These are phyloP conservation scores for Beroe forskalii DNA, from an alignment of 37 sponge, comb jelly and placozoan genomes.

Conservation along the genomic window DNA sequence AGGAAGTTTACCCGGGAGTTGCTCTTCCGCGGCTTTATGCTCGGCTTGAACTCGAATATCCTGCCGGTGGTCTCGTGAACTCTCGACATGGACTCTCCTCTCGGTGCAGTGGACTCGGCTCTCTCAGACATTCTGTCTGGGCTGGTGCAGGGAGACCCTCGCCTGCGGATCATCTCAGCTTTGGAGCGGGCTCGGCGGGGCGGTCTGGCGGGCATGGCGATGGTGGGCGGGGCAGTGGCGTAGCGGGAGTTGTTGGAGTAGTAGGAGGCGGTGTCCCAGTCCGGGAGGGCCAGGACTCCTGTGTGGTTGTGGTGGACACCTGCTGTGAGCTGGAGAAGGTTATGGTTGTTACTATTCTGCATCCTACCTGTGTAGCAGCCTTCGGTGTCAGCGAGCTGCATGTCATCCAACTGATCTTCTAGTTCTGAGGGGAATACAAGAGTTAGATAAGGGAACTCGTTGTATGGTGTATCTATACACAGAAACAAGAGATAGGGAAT, in stretches of 20 bases:
- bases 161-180: background rate
- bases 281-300: background rate
- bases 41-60: slow-evolving; percentile 36
- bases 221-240: background rate
- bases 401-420: background rate
- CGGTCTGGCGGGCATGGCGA: background rate
- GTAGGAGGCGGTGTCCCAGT: slow-evolving; percentile 48
- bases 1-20: background rate
- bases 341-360: background rate
- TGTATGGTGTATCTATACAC: background rate
- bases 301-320: background rate
- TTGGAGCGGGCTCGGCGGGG: slow-evolving; percentile 1
- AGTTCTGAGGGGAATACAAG: slow-evolving; percentile 12
- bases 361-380: slow-evolving; percentile 39
- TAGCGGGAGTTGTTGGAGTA: background rate
- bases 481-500: background rate
- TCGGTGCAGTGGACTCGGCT: background rate
- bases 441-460: background rate
- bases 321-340: slow-evolving; percentile 19
- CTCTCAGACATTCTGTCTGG: background rate
- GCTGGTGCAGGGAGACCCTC: background rate
- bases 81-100: background rate
- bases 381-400: background rate
- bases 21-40: slow-evolving; percentile 2
- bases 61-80: background rate